Conservation (phyloP, 37 sponge, comb jelly and placozoan species). For the Haliclona indistincta region DNA sequence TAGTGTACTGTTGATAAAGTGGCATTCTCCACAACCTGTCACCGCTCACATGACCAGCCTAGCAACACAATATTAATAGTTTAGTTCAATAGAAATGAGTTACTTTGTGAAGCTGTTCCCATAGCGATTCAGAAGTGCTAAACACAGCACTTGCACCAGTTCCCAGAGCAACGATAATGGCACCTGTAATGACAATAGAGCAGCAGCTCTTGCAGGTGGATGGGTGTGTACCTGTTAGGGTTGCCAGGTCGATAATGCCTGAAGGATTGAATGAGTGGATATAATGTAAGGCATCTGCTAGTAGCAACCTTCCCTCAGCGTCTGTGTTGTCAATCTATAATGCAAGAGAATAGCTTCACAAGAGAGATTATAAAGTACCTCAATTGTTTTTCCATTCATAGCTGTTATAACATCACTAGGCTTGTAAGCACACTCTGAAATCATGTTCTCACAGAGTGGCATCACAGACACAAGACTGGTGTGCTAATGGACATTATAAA, state of each 20-base stretch:
- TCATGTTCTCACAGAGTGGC: slow-evolving; percentile 98
- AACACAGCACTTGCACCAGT: slow-evolving; percentile 82
- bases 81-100: neutral
- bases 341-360: neutral
- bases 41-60: slow-evolving; percentile 72
- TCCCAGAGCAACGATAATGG: slow-evolving; percentile 80
- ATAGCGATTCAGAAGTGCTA: slow-evolving; percentile 58
- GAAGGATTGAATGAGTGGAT: slow-evolving; percentile 78
- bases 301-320: slow-evolving; percentile 91
- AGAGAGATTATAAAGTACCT: slow-evolving; percentile 46
- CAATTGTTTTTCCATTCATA: slow-evolving; percentile 92
- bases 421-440: slow-evolving; percentile 83
- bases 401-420: slow-evolving; percentile 95
- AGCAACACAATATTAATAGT: neutral
- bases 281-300: slow-evolving; percentile 94
- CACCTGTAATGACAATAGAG: slow-evolving; percentile 13
- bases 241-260: slow-evolving; percentile 82
- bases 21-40: slow-evolving; percentile 96
- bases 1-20: slow-evolving; percentile 71
- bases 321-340: slow-evolving; percentile 93
- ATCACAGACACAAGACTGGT: slow-evolving; percentile 68
- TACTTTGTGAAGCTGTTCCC: slow-evolving; percentile 59
- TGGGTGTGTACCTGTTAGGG: slow-evolving; percentile 65
- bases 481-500: neutral
- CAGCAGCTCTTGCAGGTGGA: neutral